These are phyloP conservation scores for Gorsachius goisagi DNA, from an alignment of 2,113 vertebrate genomes.

Conservation along the genomic window DNA sequence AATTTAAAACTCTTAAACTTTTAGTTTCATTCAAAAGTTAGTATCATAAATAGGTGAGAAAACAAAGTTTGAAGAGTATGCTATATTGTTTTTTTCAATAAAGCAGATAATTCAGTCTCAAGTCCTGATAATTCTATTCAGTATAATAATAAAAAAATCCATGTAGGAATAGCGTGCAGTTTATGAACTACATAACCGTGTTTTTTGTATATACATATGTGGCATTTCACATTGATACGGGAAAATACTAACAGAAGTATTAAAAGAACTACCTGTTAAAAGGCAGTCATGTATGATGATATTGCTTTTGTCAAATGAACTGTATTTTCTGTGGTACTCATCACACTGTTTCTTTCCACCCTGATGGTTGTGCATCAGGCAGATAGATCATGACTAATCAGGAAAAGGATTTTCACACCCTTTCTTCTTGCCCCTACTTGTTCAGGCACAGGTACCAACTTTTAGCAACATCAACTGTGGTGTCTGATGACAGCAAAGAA, in stretches of 20 bases:
- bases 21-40: not conserved
- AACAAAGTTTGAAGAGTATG: constrained; percentile 63
- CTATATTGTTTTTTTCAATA: not conserved
- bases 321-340: not conserved
- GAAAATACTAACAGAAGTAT: not conserved
- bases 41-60: constrained; percentile 41
- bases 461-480: constrained; percentile 23
- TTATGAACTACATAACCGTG: not conserved
- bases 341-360: not conserved
- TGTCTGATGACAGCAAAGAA: constrained; percentile 42
- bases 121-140: not conserved
- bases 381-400: constrained; percentile 13
- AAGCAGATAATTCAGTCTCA: not conserved
- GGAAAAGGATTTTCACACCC: constrained; percentile 11
- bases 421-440: constrained; percentile 34
- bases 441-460: not conserved
- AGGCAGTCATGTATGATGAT: not conserved
- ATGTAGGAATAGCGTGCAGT: not conserved
- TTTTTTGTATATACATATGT: not conserved
- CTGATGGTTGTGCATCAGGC: not conserved
- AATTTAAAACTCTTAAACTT: not conserved
- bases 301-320: not conserved
- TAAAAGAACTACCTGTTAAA: not conserved
- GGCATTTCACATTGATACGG: not conserved
- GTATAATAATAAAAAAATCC: not conserved